Percentiles rank a stretch among this genome's conserved stretches.
These are phyloP conservation scores for Hemaris fuciformis DNA, from an alignment of 2,888 invertebrate species.

Conservation along the genomic window DNA sequence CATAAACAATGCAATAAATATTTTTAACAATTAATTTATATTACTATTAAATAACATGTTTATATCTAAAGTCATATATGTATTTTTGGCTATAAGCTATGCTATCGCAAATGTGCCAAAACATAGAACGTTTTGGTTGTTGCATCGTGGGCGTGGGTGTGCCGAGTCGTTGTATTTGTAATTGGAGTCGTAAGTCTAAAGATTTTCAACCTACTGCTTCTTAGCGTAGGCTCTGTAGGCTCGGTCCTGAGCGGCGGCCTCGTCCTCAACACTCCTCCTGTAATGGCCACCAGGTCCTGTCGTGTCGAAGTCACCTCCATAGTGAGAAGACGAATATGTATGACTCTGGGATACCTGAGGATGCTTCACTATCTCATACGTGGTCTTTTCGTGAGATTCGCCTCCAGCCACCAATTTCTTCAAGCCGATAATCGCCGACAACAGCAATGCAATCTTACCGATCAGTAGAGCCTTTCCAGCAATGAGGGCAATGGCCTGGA, in stretches of 20 bases:
- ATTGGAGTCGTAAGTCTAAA: conserved; percentile 65
- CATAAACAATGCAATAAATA: conserved; percentile 34
- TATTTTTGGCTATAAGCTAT: conserved; percentile 8
- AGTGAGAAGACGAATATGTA: conserved; percentile 86
- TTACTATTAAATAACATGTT: conserved; percentile 30
- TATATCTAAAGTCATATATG: conserved; percentile 27
- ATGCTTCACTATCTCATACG: conserved; percentile 92
- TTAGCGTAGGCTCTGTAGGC: conserved; percentile 81
- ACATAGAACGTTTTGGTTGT: conserved; percentile 13
- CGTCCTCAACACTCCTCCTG: conserved; percentile 81
- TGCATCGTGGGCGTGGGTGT: conserved; percentile 11
- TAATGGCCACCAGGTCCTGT: conserved; percentile 82
- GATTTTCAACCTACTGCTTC: conserved; percentile 53
- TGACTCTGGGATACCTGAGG: conserved; percentile 91
- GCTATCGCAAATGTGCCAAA: conserved; percentile 1
- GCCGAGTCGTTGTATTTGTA: conserved; percentile 10
- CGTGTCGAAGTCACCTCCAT: conserved; percentile 83
- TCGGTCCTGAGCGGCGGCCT: conserved; percentile 83
- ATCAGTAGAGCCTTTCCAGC: conserved; percentile 91
- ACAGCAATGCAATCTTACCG: conserved; percentile 90
- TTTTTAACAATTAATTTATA: conserved; percentile 19
- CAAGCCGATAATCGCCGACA: conserved; percentile 89
- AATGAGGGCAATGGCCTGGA: conserved; percentile 87
- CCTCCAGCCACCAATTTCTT: conserved; percentile 87
- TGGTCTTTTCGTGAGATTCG: conserved; percentile 88